phyloP scores from a whole-genome alignment of 1,140 invertebrate genomes.

The Pemphigus obesinymphae region DNA sequence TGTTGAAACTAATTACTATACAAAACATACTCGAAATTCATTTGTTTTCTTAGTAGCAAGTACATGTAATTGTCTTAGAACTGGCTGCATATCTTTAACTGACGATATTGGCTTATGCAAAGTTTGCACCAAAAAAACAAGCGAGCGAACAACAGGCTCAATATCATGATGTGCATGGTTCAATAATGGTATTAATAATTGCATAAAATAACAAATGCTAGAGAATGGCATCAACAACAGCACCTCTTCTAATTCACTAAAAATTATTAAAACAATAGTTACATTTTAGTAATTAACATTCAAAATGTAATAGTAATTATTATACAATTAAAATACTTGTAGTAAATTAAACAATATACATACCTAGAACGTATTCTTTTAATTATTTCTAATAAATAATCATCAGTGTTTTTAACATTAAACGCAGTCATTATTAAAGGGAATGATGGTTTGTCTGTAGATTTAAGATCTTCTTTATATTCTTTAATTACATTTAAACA shows the following conservation, averaged over 20 bases:
- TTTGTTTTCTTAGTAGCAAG: slow-evolving; percentile 58
- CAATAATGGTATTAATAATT: slow-evolving; percentile 64
- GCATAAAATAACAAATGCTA: slow-evolving; percentile 72
- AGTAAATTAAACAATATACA: not conserved
- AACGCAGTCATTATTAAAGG: slow-evolving; percentile 76
- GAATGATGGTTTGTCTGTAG: slow-evolving; percentile 51
- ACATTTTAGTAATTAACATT: not conserved
- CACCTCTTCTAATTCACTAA: slow-evolving; percentile 81
- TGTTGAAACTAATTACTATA: not conserved
- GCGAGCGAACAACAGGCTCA: slow-evolving; percentile 70
- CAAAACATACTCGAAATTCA: slow-evolving; percentile 59
- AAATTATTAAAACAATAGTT: slow-evolving; percentile 33
- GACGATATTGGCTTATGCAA: slow-evolving; percentile 79
- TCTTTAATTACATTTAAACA: slow-evolving; percentile 75
- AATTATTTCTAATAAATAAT: slow-evolving; percentile 77
- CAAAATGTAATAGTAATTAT: not conserved
- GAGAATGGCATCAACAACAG: slow-evolving; percentile 80
- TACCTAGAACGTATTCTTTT: slow-evolving; percentile 70
- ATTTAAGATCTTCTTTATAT: slow-evolving; percentile 57
- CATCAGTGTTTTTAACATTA: slow-evolving; percentile 64
- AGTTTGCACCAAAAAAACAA: slow-evolving; percentile 75
- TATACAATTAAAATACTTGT: not conserved
- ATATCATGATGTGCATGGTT: slow-evolving; percentile 61
- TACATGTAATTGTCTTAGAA: slow-evolving; percentile 64
- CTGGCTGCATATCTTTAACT: slow-evolving; percentile 62